Evolutionary conservation across 2,888 invertebrate genomes (phyloP).

Genomic region (Hyalella azteca): DNA sequence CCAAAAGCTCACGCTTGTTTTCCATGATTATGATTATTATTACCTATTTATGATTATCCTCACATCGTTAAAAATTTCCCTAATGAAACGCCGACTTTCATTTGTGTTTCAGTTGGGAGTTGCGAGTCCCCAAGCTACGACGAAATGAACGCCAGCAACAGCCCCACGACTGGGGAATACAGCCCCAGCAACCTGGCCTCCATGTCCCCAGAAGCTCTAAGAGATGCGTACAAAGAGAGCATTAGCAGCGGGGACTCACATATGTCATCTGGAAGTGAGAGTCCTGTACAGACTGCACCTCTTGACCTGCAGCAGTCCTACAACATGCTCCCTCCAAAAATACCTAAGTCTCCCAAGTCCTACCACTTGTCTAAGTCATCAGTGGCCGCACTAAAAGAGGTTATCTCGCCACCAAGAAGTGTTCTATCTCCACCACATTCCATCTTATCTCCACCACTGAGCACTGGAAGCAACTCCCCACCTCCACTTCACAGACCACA

Average conservation of each 20-base stretch:
- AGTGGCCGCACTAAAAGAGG: neutral
- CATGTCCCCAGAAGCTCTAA: neutral
- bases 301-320: slow-evolving; percentile 12
- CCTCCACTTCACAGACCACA: slow-evolving; percentile 17
- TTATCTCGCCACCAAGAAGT: neutral
- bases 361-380: neutral
- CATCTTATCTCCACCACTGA: neutral
- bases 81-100: no score
- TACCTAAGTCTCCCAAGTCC: neutral
- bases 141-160: neutral
- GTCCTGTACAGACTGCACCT: neutral
- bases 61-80: no score
- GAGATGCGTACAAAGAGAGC: slow-evolving; percentile 1
- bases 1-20: no score
- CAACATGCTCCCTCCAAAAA: slow-evolving; percentile 17
- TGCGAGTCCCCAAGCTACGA: neutral
- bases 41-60: no score
- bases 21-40: no score
- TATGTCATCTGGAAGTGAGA: neutral
- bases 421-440: neutral
- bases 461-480: slow-evolving; percentile 3
- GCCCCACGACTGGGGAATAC: neutral
- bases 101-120: neutral
- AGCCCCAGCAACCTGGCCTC: neutral
- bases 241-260: no score